A percentile compares a stretch with the other conserved stretches of the same genome.
Evolutionary conservation across 2,888 invertebrate species (phyloP).

Genomic region (Agriotes lineatus): DNA sequence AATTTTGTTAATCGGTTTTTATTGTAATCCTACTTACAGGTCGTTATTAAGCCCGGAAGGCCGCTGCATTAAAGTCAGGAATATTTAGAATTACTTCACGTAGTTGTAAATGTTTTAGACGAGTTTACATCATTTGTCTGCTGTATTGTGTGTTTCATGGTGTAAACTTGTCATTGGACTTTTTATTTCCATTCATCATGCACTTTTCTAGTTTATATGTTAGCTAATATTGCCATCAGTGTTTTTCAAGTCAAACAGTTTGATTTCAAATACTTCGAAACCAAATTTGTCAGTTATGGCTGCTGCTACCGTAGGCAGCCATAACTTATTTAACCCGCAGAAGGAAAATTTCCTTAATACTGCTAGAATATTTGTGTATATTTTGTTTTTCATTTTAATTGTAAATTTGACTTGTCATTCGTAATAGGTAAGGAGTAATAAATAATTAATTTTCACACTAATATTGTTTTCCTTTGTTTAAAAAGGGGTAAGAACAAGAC

Average conservation of each 20-base stretch:
- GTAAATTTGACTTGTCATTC: conserved; percentile 42
- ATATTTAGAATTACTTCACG: conserved; percentile 40
- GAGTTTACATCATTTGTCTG: conserved; percentile 43
- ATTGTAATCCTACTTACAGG: conserved; percentile 65
- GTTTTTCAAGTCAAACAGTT: neutral
- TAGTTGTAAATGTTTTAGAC: conserved; percentile 40
- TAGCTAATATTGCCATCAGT: conserved; percentile 18
- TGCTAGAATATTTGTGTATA: conserved; percentile 32
- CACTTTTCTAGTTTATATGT: conserved; percentile 38
- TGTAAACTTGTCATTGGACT: conserved; percentile 42
- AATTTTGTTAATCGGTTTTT: conserved; percentile 54
- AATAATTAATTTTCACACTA: conserved; percentile 67
- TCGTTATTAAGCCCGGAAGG: conserved; percentile 55
- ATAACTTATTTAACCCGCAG: neutral
- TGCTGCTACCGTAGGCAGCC: neutral
- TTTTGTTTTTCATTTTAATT: conserved; percentile 36
- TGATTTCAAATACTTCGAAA: neutral
- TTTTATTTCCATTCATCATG: conserved; percentile 36
- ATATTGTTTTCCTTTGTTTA: conserved; percentile 84
- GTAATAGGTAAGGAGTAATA: conserved; percentile 55
- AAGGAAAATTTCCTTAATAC: conserved; percentile 23
- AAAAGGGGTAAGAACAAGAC: conserved; percentile 87
- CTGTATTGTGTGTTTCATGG: conserved; percentile 30
- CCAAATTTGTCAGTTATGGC: neutral
- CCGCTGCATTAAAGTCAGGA: conserved; percentile 47